These are phyloP conservation scores for Delphinus delphis DNA, from an alignment of 2,113 vertebrate genomes.

Conservation along the genomic window DNA sequence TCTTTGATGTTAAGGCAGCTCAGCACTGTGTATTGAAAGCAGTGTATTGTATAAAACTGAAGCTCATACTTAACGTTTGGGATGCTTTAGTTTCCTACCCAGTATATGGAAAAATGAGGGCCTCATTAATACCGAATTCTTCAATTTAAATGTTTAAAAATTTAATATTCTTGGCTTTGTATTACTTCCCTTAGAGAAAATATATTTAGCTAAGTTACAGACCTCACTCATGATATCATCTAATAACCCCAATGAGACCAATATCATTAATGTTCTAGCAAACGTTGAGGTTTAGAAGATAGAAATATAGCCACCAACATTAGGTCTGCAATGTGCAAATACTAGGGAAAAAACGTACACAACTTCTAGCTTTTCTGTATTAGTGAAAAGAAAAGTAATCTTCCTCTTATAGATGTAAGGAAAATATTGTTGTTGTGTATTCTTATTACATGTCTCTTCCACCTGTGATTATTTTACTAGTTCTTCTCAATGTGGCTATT, in stretches of 20 bases:
- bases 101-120: background rate
- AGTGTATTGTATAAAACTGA: background rate
- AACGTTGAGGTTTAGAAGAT: background rate
- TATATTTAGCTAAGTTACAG: background rate
- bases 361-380: background rate
- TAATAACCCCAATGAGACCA: background rate
- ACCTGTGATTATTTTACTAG: background rate
- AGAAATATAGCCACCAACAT: background rate
- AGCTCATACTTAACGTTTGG: background rate
- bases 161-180: background rate
- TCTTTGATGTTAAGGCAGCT: conserved; percentile 30
- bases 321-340: background rate
- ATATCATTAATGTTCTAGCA: background rate
- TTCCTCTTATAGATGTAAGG: background rate
- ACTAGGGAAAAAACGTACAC: background rate
- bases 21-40: background rate
- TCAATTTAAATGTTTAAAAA: background rate
- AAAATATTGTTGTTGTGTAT: background rate
- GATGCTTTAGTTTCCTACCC: background rate
- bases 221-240: background rate
- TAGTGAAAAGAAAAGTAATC: background rate
- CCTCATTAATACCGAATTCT: background rate
- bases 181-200: background rate
- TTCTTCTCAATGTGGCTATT: background rate
- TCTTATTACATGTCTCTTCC: background rate